Evolutionary conservation across 2,888 invertebrate species (phyloP), one percentile per base, ranked within the genome.

Genomic region (Fragum fragum): DNA sequence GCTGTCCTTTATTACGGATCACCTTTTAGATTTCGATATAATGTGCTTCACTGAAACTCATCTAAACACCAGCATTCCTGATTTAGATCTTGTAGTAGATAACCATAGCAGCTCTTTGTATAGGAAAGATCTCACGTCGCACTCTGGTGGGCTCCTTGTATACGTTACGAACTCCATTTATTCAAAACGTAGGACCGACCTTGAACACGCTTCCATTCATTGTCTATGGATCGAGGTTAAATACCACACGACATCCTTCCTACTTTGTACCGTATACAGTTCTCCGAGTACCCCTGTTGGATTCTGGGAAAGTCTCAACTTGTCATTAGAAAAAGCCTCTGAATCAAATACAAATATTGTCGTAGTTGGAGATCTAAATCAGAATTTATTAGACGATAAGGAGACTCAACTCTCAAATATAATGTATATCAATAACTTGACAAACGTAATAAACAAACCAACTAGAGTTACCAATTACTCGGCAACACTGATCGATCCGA

Each of bases 401-500:
- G 32, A 32, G 26, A 18, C 6, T 32, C 61, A 61, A 14, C 61
- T 61, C 26, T 26, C n/a, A 18, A 28, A 61, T 6, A 32, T 61
- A 9, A 61, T 61, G 29, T 32, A 23, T 32, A 18, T 29, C 14
- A 61, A 61, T n/a, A 32, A 28, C 18, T 26, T 61, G n/a, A 32
- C n/a, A 61, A 61, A 61, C 18, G 61, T 61, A 32, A 61, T 61
- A 18, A 61, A 5, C n/a, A 32, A 28, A 28, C 61, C 61, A 18
- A 61, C 32, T 29, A 14, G 61, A 11, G 29, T 68, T 16, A 42
- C 68, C 21, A 39, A 3, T 47, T 9, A 23, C 26, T 28, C 69
- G n/a, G n/a, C 69, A 18, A 36, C 66, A 14, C 47, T 69, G 23
- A n/a, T 69, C 14, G 69, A 69, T 26, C 57, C 72, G n/a, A 72